These are phyloP conservation scores for Metridium senile DNA, from an alignment of 92 coral and sea anemone genomes.

Conservation along the genomic window DNA sequence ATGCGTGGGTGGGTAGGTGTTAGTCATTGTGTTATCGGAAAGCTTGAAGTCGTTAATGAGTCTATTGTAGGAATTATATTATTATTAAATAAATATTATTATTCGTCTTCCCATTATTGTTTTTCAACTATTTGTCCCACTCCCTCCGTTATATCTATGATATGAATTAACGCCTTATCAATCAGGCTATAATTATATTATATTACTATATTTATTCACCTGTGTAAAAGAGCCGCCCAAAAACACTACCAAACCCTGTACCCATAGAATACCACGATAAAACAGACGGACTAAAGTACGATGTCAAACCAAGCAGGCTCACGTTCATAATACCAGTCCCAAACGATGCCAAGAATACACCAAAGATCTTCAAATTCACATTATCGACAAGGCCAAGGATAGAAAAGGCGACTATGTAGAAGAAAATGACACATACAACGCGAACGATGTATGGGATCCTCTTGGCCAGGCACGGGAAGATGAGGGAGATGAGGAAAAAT, in stretches of 20 bases:
- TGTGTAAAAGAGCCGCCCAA: constrained; percentile 79
- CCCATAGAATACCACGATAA: constrained; percentile 73
- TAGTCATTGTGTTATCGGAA: too few relatives aligned
- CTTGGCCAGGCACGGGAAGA: constrained; percentile 78
- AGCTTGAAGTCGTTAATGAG: too few relatives aligned
- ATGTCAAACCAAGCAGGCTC: constrained; percentile 69
- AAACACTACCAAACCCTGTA: constrained; percentile 71
- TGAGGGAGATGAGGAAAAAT: constrained; percentile 63
- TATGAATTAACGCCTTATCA: too few relatives aligned
- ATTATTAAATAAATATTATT: too few relatives aligned
- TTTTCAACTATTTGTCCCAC: too few relatives aligned
- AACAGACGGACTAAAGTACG: constrained; percentile 69
- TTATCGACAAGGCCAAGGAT: constrained; percentile 58
- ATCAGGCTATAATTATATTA: too few relatives aligned
- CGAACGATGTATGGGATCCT: constrained; percentile 69
- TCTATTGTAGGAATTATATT: too few relatives aligned
- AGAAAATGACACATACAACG: constrained; percentile 58
- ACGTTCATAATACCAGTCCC: constrained; percentile 82
- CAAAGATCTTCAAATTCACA: constrained; percentile 71
- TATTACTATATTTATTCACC: too few relatives aligned
- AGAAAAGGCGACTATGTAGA: constrained; percentile 61
- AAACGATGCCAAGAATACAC: constrained; percentile 72
- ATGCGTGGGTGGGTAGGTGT: too few relatives aligned
- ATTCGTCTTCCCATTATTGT: too few relatives aligned
- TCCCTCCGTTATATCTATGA: too few relatives aligned